Evolutionary conservation across 2,888 invertebrate genomes (phyloP), one percentile per base, ranked within the genome.

Genomic region (Drosophila histrio): DNA sequence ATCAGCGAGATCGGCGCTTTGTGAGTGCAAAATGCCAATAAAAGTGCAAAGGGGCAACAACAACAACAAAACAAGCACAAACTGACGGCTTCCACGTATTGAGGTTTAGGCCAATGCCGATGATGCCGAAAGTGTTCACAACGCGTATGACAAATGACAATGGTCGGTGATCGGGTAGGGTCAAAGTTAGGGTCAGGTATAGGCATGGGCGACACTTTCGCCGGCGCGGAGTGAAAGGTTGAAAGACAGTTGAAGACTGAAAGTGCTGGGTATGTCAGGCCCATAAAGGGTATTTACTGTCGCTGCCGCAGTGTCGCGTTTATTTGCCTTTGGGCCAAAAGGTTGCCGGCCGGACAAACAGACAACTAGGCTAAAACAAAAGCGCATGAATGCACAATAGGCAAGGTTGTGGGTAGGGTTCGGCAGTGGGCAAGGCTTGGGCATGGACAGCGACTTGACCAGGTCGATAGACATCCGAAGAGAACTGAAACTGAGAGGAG

Each of bases 261-360:
- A 47, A 44, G 15, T 56, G 57, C 28, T 53, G 52, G 28, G 28
- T 41, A n/a, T 41, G 59, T 30, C 52, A 19, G 39, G n/a, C n/a
- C 63, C 80, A 73, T 87, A 87, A 87, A 89, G 89, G 87, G 89
- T 87, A 89, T 87, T 88, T 88, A 83, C 88, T 86, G 84, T 79
- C 68, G 88, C 65, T 83, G 88, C 82, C 89, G 70, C 83, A 87
- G 77, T 77, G 83, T 72, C 86, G 86, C 75, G 54, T 78, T 76
- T 78, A 69, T 81, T 72, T 78, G 61, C 79, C 49, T 64, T 71
- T 43, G 57, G 63, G 52, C 34, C 68, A 58, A 62, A 66, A 70
- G 66, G 69, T 62, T 60, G 62, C 53, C 60, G 49, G 65, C 57
- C 28, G 21, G 58, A 56, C 36, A 39, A 26, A 41, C 13, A 39